Conservation (phyloP, 2,113 vertebrate genomes). For the Glaucidium brasilianum region DNA sequence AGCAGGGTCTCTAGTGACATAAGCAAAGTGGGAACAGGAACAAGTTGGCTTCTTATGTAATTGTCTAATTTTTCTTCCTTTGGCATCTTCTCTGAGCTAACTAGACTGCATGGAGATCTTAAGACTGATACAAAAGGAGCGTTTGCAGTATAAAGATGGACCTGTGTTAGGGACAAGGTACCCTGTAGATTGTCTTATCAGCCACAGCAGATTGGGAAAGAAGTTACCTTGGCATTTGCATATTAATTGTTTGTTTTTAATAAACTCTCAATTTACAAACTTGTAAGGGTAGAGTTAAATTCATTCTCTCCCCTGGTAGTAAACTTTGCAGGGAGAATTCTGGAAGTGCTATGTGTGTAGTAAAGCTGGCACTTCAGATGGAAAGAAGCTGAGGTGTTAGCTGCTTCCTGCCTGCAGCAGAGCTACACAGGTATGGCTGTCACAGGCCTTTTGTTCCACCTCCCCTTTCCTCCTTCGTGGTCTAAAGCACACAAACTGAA, state of each 20-base stretch:
- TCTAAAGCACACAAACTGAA: not conserved
- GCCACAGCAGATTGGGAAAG: not conserved
- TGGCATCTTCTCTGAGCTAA: not conserved
- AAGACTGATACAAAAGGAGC: not conserved
- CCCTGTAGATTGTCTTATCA: not conserved
- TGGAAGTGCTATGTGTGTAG: not conserved
- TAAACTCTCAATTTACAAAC: not conserved
- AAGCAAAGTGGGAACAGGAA: not conserved
- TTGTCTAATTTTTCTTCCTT: not conserved
- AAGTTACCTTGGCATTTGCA: not conserved
- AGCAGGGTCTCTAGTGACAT: not conserved
- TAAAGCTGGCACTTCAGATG: not conserved
- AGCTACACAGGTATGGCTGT: accelerated
- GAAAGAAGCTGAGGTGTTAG: not conserved
- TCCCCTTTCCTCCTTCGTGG: not conserved
- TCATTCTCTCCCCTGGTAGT: not conserved
- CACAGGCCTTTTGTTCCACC: not conserved
- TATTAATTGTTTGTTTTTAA: constrained; percentile 7
- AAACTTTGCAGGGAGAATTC: not conserved
- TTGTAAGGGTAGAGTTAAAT: not conserved
- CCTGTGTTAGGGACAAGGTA: not conserved
- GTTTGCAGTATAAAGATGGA: not conserved
- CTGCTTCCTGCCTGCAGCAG: not conserved
- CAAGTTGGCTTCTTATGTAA: not conserved
- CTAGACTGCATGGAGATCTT: not conserved